These are phyloP conservation scores for Pseudomyrmex gracilis DNA, from an alignment of 1,140 invertebrate species.

Conservation along the genomic window DNA sequence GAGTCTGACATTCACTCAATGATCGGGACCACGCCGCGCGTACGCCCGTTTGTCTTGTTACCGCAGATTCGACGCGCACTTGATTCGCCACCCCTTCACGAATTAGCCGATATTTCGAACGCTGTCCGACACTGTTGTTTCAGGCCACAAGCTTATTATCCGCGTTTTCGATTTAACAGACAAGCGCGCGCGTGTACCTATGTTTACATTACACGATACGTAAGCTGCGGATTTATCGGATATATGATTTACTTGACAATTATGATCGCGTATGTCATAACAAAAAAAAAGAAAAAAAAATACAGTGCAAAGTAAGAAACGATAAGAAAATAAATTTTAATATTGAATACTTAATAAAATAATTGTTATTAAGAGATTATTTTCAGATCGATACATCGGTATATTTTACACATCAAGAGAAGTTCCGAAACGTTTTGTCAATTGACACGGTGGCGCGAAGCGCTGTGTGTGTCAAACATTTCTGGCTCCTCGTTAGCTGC, in stretches of 20 bases:
- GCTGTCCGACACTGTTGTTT: constrained; percentile 43
- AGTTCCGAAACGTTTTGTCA: background rate
- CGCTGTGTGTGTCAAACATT: constrained; percentile 4
- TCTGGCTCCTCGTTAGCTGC: constrained; percentile 18
- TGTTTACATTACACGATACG: background rate
- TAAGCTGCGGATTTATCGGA: background rate
- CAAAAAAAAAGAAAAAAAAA: background rate
- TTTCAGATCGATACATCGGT: background rate
- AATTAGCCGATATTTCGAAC: constrained; percentile 46
- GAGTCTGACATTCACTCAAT: constrained; percentile 48
- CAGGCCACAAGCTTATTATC: constrained; percentile 30
- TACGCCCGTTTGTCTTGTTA: constrained; percentile 53
- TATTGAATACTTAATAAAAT: too few species aligned
- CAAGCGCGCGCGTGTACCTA: background rate
- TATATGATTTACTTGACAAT: background rate
- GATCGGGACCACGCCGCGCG: constrained; percentile 22
- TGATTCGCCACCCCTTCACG: constrained; percentile 15
- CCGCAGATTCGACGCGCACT: constrained; percentile 50
- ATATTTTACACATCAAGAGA: background rate
- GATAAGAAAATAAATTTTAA: too few species aligned
- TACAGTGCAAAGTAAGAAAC: too few species aligned
- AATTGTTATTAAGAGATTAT: background rate
- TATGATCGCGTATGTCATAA: background rate
- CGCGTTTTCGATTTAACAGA: constrained; percentile 25
- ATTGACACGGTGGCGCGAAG: background rate